Evolutionary conservation across 2,888 invertebrate genomes (phyloP).

Genomic region (Alcis repandata): DNA sequence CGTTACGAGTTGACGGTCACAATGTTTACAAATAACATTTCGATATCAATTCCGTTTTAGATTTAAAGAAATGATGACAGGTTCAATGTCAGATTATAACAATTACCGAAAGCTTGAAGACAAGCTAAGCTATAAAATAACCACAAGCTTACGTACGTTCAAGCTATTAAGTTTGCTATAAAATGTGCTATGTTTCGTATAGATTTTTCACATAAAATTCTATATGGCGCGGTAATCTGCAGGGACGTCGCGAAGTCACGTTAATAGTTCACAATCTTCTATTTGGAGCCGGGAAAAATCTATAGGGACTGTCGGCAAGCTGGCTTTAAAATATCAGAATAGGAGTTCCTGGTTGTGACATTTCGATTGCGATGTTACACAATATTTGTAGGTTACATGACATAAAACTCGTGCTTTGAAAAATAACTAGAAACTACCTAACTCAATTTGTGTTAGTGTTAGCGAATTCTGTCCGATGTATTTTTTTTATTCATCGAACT

Average conservation of each 20-base stretch:
- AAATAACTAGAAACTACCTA: too few relatives aligned
- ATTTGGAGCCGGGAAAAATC: constrained; percentile 61
- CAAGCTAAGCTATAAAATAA: constrained; percentile 39
- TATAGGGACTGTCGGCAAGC: constrained; percentile 49
- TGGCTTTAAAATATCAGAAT: constrained; percentile 50
- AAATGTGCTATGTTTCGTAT: constrained; percentile 51
- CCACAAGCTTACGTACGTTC: constrained; percentile 30
- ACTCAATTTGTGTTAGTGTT: too few relatives aligned
- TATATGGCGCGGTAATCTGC: constrained; percentile 54
- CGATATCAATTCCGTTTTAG: constrained; percentile 23
- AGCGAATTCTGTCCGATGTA: too few relatives aligned
- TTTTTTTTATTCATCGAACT: too few relatives aligned
- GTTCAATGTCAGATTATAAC: constrained; percentile 33
- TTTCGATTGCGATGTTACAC: constrained; percentile 21
- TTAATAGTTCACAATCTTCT: constrained; percentile 72
- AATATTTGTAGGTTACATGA: too few relatives aligned
- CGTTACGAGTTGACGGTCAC: constrained; percentile 6
- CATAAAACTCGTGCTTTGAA: too few relatives aligned
- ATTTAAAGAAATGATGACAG: constrained; percentile 5
- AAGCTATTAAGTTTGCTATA: constrained; percentile 49
- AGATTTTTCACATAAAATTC: constrained; percentile 55
- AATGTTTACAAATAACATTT: constrained; percentile 17
- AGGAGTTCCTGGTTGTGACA: constrained; percentile 49
- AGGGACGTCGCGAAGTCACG: constrained; percentile 54
- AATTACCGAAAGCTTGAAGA: constrained; percentile 34